Base-by-base conservation (phyloP, 1,140 invertebrate species). In the Diprion similis region DNA sequence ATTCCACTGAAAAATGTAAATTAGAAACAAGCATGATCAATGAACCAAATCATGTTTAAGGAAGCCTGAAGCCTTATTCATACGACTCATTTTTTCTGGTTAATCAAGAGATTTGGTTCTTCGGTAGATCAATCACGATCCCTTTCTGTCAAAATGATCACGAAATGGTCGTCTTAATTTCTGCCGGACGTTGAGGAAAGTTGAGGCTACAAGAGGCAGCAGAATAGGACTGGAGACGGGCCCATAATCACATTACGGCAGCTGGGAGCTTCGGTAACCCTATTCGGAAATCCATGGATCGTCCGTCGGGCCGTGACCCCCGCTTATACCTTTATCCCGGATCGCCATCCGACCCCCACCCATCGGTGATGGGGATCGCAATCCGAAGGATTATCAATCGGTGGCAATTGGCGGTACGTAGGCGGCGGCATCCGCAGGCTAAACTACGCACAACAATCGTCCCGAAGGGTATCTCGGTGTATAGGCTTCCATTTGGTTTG, bases 221-320 rank as follows among this genome's bases (percentile, higher is more conserved):
- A 6, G 24, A 68, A 68, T 17, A 13, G 15, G 67, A 68, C 13
- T 15, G 13, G 24, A 68, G 46, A 70, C 46, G 19, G 69, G 46
- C 10, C n/a, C 18, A 18, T 24, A 48, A 70, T 70, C 46, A 48
- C 69, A 70, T 70, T 48, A 70, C 69, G n/a, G 46, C n/a, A 46
- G 69, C 24, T 37, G 24, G 17, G 18, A 37, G n/a, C 69, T 37
- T 46, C 46, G 51, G 51, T 59, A 48, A 70, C 69, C 37, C 69
- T 70, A 70, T 70, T 70, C 45, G n/a, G 69, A 70, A 13, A 48
- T 70, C 69, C 46, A 13, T 8, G 69, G 37, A 11, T 45, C 66
- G 11, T 18, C 11, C 19, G 19, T 19, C 37, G 66, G 66, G 37
- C n/a, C n/a, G 11, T 17, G 3, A 59, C 51, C 51, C 24, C 24